Conservation (phyloP, 2,113 vertebrate genomes). For the Neodontobutis hainanensis region DNA sequence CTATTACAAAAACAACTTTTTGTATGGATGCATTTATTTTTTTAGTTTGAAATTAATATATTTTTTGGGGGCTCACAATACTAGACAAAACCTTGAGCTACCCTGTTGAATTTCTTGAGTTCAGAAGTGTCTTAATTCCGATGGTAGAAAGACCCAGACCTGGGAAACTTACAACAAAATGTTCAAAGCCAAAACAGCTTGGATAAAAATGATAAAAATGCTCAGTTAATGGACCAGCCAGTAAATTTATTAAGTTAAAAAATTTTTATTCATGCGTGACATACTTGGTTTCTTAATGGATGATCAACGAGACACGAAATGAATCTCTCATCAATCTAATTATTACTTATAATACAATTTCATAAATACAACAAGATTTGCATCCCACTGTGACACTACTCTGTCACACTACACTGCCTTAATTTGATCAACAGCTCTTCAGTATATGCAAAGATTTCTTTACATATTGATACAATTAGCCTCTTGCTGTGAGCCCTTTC, state of each 20-base stretch:
- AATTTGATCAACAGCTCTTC: conserved; percentile 78
- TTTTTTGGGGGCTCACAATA: too few relatives aligned
- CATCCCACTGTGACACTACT: conserved; percentile 49
- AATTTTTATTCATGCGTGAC: conserved; percentile 27
- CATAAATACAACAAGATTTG: conserved; percentile 4
- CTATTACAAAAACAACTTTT: too few relatives aligned
- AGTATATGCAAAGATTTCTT: conserved; percentile 62
- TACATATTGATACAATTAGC: conserved; percentile 82
- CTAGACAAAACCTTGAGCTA: too few relatives aligned
- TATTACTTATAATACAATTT: conserved; percentile 49
- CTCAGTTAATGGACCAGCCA: not conserved
- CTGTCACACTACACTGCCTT: conserved; percentile 62
- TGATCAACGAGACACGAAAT: conserved; percentile 71
- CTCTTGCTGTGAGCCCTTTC: conserved; percentile 70
- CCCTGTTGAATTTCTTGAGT: too few relatives aligned
- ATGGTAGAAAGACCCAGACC: too few relatives aligned
- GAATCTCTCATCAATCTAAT: conserved; percentile 64
- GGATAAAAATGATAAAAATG: not conserved
- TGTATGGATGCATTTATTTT: too few relatives aligned
- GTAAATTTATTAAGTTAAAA: not conserved
- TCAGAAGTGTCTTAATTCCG: too few relatives aligned
- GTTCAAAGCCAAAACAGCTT: too few relatives aligned
- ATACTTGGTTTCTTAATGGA: conserved; percentile 68
- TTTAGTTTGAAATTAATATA: too few relatives aligned
- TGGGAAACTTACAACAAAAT: too few relatives aligned